Evolutionary conservation across 2,797 vertebrate genomes (phyloP), one percentile per base, ranked within the genome.

Genomic region (Catamblyrhynchus diadema): DNA sequence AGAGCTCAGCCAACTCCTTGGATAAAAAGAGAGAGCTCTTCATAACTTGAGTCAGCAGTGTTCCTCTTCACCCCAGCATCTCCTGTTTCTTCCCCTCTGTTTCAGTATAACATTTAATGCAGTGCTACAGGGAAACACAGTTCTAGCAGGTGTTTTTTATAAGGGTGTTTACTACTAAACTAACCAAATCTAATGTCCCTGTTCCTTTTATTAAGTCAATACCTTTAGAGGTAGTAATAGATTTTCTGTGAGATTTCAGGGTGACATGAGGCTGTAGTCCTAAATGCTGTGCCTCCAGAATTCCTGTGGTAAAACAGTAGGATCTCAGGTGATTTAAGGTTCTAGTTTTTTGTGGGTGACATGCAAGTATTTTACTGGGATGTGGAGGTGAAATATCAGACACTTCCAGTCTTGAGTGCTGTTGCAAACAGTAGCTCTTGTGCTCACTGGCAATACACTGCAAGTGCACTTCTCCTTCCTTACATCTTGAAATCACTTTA

Each of bases 221-320:
- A 14, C 13, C 21, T 73, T 83, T 53, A 81, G 59, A 65, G 65
- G 21, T 7, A 74, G 27, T 17, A 25, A 47, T 62, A 59, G 32
- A 69, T 50, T 65, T 30, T 82, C 64, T 42, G 35, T 77, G 47
- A 48, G 21, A 42, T 79, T 88, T 66, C 59, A 70, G 45, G 24
- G 11, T 70, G 53, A 13, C 0, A 0, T 62, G 48, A 44, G 81
- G 30, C n/a, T 37, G 7, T 33, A 41, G 8, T 32, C 14, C 32
- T 21, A 70, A 88, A 42, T 39, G 21, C 30, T 62, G 14, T 30
- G 7, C 19, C 12, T 88, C 48, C 71, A 60, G 61, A 69, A 72
- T 90, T 72, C 47, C 28, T 41, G 20, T 69, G 30, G 8, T 48
- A 60, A 30, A 64, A 10, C n/a, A 62, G 22, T 39, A 50, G 48